Conservation (phyloP, 2,797 vertebrate genomes). For the Lepilemur septentrionalis region DNA sequence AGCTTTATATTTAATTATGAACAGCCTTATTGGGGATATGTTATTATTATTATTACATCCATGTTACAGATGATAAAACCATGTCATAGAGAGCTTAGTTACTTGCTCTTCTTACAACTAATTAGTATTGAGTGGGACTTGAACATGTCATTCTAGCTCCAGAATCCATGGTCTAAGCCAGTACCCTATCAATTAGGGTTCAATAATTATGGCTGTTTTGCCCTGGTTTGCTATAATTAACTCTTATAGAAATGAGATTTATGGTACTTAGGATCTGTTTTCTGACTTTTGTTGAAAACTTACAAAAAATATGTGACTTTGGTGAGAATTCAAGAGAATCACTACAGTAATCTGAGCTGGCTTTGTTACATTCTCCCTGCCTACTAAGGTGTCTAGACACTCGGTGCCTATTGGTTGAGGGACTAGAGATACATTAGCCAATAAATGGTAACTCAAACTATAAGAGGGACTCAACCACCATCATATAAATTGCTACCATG, state of each 20-base stretch:
- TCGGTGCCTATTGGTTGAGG: background rate
- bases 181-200: rapidly evolving
- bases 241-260: background rate
- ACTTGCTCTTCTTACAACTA: background rate
- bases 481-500: background rate
- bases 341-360: background rate
- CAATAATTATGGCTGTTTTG: background rate
- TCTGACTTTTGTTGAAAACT: background rate
- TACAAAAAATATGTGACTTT: background rate
- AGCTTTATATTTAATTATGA: background rate
- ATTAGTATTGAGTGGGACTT: background rate
- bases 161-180: background rate
- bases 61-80: background rate
- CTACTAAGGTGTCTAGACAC: no score
- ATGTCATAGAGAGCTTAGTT: background rate
- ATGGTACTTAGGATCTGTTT: background rate
- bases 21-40: background rate
- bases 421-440: background rate
- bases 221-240: background rate
- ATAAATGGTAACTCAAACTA: background rate
- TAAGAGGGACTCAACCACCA: background rate
- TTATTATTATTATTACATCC: background rate
- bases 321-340: rapidly evolving
- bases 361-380: background rate
- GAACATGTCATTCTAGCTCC: background rate